Conservation (phyloP, 1,140 invertebrate species). For the Drosophila watanabei region DNA sequence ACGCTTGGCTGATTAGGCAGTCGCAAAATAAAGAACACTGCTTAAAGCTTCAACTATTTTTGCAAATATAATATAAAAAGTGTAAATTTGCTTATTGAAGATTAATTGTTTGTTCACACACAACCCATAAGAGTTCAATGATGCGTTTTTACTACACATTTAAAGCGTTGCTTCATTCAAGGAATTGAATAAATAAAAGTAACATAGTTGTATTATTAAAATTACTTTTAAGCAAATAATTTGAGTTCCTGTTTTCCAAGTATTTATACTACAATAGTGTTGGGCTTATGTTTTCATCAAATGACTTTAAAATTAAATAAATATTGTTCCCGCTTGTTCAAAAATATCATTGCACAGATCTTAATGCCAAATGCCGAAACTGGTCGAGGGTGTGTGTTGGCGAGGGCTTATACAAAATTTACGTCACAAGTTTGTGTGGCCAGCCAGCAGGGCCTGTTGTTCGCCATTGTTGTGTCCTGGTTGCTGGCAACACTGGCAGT, state of each 20-base stretch:
- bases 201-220: neutral
- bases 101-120: neutral
- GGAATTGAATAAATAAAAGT: neutral
- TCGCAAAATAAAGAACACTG: conserved; percentile 19
- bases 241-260: neutral
- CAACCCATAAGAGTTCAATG: neutral
- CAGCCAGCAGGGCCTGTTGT: conserved; percentile 24
- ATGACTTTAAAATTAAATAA: conserved; percentile 16
- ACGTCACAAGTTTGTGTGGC: conserved; percentile 59
- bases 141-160: neutral
- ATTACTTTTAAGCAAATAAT: no score
- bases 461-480: conserved; percentile 44
- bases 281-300: neutral
- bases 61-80: neutral
- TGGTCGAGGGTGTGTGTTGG: conserved; percentile 40
- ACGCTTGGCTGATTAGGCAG: conserved; percentile 36
- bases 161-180: neutral
- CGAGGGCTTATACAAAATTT: conserved; percentile 66
- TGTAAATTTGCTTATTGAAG: neutral
- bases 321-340: neutral
- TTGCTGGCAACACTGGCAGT: conserved; percentile 68
- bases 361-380: conserved; percentile 70
- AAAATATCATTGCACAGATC: conserved; percentile 54
- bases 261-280: neutral
- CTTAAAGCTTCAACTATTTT: neutral